phyloP scores from a whole-genome alignment of 2,797 vertebrate species.

The Acrocephalus scirpaceus region DNA sequence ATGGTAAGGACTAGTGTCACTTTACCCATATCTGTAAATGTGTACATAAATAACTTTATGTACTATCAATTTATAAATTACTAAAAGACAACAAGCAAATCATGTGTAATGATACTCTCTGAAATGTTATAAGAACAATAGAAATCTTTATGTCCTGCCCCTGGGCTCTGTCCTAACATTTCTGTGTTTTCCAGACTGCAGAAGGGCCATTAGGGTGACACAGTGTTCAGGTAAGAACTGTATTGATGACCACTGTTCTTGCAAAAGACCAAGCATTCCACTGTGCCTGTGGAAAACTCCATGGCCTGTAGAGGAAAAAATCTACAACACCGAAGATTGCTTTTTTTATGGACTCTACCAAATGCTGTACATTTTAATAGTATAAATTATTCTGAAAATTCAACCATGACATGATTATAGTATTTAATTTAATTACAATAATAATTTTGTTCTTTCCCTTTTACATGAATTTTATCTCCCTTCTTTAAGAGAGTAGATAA shows the following conservation, averaged over 20 bases:
- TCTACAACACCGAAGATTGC: neutral
- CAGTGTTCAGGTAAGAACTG: neutral
- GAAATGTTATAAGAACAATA: neutral
- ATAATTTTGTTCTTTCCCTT: conserved; percentile 19
- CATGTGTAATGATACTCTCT: neutral
- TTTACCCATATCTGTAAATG: neutral
- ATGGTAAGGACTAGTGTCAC: neutral
- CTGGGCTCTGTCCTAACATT: neutral
- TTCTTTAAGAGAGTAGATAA: conserved; percentile 15
- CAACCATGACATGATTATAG: neutral
- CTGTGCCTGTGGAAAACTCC: neutral
- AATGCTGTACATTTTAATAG: neutral
- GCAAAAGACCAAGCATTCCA: neutral
- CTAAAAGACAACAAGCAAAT: neutral
- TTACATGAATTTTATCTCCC: neutral
- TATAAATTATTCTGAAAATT: neutral
- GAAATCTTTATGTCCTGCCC: neutral
- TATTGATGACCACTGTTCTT: neutral
- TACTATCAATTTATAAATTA: neutral
- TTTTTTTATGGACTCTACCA: neutral
- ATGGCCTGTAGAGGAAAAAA: neutral
- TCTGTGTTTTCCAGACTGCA: neutral
- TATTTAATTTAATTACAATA: neutral
- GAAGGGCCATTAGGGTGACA: neutral
- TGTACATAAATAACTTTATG: neutral